Evolutionary conservation across 1,140 invertebrate genomes (phyloP).

Genomic region (Hylaeus volcanicus): DNA sequence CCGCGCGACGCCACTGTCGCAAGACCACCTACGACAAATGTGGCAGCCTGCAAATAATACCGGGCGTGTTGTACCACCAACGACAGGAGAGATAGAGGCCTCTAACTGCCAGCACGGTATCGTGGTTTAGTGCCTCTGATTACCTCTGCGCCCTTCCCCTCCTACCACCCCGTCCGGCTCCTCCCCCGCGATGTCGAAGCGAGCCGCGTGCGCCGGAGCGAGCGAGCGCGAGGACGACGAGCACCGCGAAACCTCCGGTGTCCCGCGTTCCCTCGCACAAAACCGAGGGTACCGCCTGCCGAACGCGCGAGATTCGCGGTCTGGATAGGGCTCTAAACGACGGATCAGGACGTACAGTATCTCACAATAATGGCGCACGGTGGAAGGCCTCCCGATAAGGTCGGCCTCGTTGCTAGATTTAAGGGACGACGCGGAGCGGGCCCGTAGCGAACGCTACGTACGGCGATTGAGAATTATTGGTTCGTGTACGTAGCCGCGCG

Average conservation of each 20-base stretch:
- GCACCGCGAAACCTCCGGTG: background rate
- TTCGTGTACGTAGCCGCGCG: slow-evolving; percentile 14
- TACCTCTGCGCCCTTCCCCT: slow-evolving; percentile 53
- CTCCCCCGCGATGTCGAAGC: slow-evolving; percentile 36
- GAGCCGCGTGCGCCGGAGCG: background rate
- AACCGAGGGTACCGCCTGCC: slow-evolving; percentile 42
- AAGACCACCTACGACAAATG: slow-evolving; percentile 79
- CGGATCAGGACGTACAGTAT: slow-evolving; percentile 62
- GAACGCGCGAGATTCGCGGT: slow-evolving; percentile 56
- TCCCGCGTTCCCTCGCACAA: background rate
- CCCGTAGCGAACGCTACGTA: slow-evolving; percentile 33
- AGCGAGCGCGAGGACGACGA: slow-evolving; percentile 8
- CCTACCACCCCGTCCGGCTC: slow-evolving; percentile 46
- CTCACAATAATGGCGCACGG: slow-evolving; percentile 64
- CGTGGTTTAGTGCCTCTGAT: slow-evolving; percentile 79
- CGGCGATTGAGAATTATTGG: slow-evolving; percentile 63
- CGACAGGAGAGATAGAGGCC: slow-evolving; percentile 73
- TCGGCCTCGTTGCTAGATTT: slow-evolving; percentile 59
- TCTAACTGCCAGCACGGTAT: slow-evolving; percentile 75
- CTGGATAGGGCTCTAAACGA: slow-evolving; percentile 59
- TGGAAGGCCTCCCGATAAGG: slow-evolving; percentile 61
- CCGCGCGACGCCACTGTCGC: slow-evolving; percentile 61
- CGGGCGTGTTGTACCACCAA: slow-evolving; percentile 67
- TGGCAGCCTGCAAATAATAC: slow-evolving; percentile 77
- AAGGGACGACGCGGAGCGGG: slow-evolving; percentile 46